These are phyloP conservation scores for Drosophila saltans DNA, from an alignment of 1,140 invertebrate species.

Conservation along the genomic window DNA sequence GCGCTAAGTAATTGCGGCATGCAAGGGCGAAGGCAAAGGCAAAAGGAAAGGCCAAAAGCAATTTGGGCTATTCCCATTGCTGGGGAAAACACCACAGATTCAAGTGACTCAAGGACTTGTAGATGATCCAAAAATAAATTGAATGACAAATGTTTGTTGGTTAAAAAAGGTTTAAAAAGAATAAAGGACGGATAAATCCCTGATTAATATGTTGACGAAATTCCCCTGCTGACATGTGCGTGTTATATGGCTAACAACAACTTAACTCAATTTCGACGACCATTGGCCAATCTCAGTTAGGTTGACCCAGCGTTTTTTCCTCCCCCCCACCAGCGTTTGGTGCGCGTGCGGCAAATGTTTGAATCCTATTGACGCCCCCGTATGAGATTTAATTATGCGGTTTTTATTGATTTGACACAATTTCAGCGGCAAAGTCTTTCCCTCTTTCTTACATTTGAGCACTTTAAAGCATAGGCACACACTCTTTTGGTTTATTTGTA, in stretches of 20 bases:
- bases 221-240: conserved; percentile 36
- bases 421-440: conserved; percentile 52
- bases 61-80: conserved; percentile 24
- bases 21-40: conserved; percentile 51
- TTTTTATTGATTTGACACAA: conserved; percentile 82
- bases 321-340: conserved; percentile 45
- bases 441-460: conserved; percentile 4
- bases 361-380: conserved; percentile 51
- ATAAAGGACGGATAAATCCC: conserved; percentile 8
- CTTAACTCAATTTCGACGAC: conserved; percentile 25
- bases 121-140: conserved; percentile 7
- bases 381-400: conserved; percentile 78
- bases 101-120: neutral
- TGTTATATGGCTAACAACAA: conserved; percentile 24
- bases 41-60: conserved; percentile 17
- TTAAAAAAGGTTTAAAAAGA: neutral
- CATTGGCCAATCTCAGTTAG: conserved; percentile 64
- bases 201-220: conserved; percentile 27
- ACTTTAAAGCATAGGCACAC: conserved; percentile 45
- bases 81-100: neutral
- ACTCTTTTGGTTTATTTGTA: conserved; percentile 9
- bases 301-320: conserved; percentile 66
- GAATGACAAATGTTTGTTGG: neutral
- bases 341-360: conserved; percentile 26
- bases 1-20: conserved; percentile 72